Evolutionary conservation across 2,888 invertebrate species (phyloP).

Genomic region (Malacosoma neustria): DNA sequence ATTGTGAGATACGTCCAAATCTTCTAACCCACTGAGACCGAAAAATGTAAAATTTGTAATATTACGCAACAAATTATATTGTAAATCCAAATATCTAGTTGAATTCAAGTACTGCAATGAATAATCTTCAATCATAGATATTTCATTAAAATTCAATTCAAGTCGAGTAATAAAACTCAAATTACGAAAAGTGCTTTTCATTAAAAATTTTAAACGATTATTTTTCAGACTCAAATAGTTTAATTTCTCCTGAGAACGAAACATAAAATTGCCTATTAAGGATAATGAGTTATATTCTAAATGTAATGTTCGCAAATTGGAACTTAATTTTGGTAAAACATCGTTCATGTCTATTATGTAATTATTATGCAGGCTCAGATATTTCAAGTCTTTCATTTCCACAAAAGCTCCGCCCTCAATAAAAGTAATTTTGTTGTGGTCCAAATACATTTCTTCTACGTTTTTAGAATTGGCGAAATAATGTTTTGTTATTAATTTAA

Average conservation of each 20-base stretch:
- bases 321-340: conserved; percentile 81
- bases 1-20: conserved; percentile 85
- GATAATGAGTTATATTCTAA: conserved; percentile 85
- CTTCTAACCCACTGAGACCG: conserved; percentile 84
- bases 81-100: conserved; percentile 85
- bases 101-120: conserved; percentile 85
- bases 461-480: conserved; percentile 85
- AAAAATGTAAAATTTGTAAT: conserved; percentile 84
- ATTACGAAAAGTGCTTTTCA: conserved; percentile 83
- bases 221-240: conserved; percentile 88
- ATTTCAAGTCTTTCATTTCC: conserved; percentile 83
- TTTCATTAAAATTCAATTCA: conserved; percentile 86
- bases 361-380: conserved; percentile 90
- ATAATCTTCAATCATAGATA: conserved; percentile 85
- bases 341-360: conserved; percentile 83
- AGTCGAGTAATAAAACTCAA: conserved; percentile 82
- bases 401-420: conserved; percentile 88
- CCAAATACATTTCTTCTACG: conserved; percentile 87
- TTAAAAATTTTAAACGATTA: conserved; percentile 83
- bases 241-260: conserved; percentile 85
- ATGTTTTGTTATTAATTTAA: conserved; percentile 81
- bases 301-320: conserved; percentile 83
- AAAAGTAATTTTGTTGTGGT: conserved; percentile 87
- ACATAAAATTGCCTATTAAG: conserved; percentile 82
- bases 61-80: conserved; percentile 81